phyloP scores from a whole-genome alignment of 2,113 vertebrate species.

The Heptranchias perlo region DNA sequence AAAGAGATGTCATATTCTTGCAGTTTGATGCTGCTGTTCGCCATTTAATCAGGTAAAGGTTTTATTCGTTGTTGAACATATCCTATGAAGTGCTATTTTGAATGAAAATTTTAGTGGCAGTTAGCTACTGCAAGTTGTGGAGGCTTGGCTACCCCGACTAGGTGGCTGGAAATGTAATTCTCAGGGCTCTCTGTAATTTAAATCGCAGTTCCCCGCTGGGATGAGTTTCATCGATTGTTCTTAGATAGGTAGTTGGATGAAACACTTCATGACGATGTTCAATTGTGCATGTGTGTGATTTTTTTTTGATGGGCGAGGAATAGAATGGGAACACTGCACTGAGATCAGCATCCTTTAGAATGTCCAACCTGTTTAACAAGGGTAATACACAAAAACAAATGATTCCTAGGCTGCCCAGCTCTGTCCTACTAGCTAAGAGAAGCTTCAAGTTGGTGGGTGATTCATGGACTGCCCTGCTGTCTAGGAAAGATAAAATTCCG shows the following conservation, averaged over 20 bases:
- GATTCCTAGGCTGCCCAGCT: background rate
- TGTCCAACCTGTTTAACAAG: background rate
- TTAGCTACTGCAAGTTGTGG: background rate
- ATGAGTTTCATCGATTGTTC: background rate
- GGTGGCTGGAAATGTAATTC: background rate
- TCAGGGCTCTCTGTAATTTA: background rate
- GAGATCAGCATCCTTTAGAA: background rate
- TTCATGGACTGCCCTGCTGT: background rate
- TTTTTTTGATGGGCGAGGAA: too few relatives aligned
- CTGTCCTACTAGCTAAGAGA: background rate
- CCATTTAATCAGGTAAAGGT: constrained; percentile 53
- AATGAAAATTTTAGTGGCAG: background rate
- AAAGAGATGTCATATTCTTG: constrained; percentile 58
- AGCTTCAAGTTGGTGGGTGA: background rate
- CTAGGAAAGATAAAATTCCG: background rate
- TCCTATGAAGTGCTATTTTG: background rate
- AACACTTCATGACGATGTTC: background rate
- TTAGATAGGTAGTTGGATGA: background rate
- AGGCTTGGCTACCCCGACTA: background rate
- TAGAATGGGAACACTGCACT: background rate
- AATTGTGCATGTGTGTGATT: background rate
- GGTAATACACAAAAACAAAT: background rate
- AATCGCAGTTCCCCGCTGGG: background rate
- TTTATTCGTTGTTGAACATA: background rate
- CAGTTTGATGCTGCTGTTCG: constrained; percentile 58